Evolutionary conservation across 2,797 vertebrate species (phyloP).

Genomic region (Sebastes minor): DNA sequence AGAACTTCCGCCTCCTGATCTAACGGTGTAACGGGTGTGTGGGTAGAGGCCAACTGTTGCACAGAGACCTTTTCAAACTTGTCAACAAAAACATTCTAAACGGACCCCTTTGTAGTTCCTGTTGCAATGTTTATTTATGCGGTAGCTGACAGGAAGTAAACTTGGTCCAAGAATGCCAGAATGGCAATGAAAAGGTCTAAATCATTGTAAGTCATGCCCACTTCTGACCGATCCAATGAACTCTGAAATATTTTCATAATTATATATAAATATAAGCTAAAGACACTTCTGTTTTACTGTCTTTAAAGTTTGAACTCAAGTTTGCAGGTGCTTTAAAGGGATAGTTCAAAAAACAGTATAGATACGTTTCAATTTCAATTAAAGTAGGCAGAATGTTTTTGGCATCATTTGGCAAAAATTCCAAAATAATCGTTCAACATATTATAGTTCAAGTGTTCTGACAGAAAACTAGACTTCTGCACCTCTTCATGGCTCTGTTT

Average conservation of each 20-base stretch:
- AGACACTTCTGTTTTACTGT: neutral
- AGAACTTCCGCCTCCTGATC: neutral
- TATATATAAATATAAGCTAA: neutral
- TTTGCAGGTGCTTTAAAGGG: neutral
- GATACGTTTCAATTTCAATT: no score
- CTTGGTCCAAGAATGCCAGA: neutral
- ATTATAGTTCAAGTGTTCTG: no score
- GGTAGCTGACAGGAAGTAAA: neutral
- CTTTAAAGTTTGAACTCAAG: neutral
- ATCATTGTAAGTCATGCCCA: neutral
- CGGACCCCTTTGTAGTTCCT: no score
- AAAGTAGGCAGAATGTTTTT: no score
- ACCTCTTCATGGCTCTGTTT: no score
- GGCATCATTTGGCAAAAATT: no score
- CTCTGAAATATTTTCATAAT: neutral
- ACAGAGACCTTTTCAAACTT: neutral
- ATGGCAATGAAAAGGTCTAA: neutral
- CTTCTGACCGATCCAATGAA: neutral
- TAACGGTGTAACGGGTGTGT: neutral
- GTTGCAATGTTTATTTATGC: neutral
- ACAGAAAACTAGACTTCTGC: no score
- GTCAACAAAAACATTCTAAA: neutral
- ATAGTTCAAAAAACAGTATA: no score
- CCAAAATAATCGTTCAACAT: no score
- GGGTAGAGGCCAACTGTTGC: neutral